Evolutionary conservation across 2,888 invertebrate species (phyloP).

Genomic region (Epinotia demarniana): DNA sequence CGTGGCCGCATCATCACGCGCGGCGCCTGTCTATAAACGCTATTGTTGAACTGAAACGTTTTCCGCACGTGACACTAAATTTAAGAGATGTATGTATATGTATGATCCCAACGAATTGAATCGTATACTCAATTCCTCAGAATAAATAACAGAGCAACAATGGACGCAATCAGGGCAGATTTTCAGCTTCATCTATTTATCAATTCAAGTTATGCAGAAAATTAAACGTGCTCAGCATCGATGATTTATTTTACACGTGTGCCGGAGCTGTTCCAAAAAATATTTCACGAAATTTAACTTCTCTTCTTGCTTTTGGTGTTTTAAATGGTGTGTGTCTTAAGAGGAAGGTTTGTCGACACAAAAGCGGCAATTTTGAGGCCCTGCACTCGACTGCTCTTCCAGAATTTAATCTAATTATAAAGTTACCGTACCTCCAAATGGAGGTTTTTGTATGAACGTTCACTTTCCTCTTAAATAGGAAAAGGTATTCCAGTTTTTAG

Average conservation of each 20-base stretch:
- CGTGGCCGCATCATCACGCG: no score
- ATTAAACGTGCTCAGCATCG: neutral
- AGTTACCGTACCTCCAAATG: no score
- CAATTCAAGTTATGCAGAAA: neutral
- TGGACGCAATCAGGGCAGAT: conserved; percentile 6
- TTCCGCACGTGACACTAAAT: conserved; percentile 1
- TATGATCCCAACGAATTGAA: conserved; percentile 8
- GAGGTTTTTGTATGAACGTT: no score
- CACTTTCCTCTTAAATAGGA: no score
- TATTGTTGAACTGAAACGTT: neutral
- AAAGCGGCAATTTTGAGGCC: no score
- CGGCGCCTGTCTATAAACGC: no score
- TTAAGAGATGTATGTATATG: neutral
- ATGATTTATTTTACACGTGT: neutral
- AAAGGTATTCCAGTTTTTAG: no score
- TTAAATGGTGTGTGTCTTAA: no score
- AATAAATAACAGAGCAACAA: conserved; percentile 9
- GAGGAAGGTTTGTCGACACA: no score
- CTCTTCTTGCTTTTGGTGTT: neutral
- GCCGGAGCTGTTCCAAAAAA: neutral
- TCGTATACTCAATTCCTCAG: neutral
- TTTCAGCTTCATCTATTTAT: neutral
- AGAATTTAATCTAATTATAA: no score
- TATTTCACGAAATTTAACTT: neutral
- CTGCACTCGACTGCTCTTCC: no score